Percentiles rank a stretch among this genome's conserved stretches.
Evolutionary conservation across 2,888 invertebrate genomes (phyloP).

Genomic region (Agapetus fuscipes): DNA sequence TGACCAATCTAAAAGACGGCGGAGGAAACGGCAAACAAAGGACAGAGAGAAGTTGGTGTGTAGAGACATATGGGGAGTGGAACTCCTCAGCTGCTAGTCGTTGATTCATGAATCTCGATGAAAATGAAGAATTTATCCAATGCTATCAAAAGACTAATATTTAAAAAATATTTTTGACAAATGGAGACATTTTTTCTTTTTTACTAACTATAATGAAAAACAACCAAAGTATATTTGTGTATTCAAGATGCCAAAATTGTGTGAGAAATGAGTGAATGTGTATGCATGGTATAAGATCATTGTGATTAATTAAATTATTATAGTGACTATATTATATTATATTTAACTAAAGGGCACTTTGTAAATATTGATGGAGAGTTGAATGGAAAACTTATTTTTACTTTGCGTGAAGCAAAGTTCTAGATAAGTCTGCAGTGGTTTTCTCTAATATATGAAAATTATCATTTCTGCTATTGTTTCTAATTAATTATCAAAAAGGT

Average conservation of each 20-base stretch:
- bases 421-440: slow-evolving; percentile 15
- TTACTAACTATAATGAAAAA: slow-evolving; percentile 37
- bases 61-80: slow-evolving; percentile 18
- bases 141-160: slow-evolving; percentile 22
- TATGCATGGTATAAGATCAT: slow-evolving; percentile 15
- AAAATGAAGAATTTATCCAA: slow-evolving; percentile 17
- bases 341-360: no score
- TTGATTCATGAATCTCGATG: slow-evolving; percentile 13
- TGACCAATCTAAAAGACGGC: slow-evolving; percentile 59
- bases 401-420: slow-evolving; percentile 9
- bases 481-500: neutral
- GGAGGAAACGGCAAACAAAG: slow-evolving; percentile 54
- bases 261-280: slow-evolving; percentile 20
- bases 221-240: slow-evolving; percentile 58
- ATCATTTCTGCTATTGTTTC: no score
- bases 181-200: slow-evolving; percentile 41
- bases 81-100: slow-evolving; percentile 22
- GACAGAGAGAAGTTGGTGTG: slow-evolving; percentile 26
- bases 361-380: slow-evolving; percentile 15
- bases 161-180: slow-evolving; percentile 27
- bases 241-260: slow-evolving; percentile 48
- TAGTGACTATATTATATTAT: slow-evolving; percentile 20
- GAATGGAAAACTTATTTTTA: slow-evolving; percentile 16
- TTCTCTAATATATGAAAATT: slow-evolving; percentile 8
- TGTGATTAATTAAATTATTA: slow-evolving; percentile 21